Percentiles rank a stretch among this genome's conserved stretches.
Conservation (phyloP, 2,113 vertebrate species). For the Sander vitreus region DNA sequence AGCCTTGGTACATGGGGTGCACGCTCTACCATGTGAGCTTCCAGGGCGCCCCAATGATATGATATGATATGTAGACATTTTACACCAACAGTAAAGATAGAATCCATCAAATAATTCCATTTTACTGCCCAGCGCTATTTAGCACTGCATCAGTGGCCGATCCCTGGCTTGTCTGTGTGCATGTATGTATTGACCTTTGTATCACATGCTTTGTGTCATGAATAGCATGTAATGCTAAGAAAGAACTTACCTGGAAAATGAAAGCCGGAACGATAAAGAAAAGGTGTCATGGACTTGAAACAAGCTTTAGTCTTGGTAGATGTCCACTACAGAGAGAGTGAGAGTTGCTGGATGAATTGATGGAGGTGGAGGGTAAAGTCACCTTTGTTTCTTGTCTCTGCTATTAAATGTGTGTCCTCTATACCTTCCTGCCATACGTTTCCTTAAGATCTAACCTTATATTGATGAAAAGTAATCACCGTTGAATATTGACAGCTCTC, state of each 20-base stretch:
- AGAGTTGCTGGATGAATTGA: slow-evolving; percentile 19
- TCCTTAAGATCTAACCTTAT: slow-evolving; percentile 24
- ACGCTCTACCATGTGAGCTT: too few relatives aligned
- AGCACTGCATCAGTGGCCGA: background rate
- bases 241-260: background rate
- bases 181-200: background rate
- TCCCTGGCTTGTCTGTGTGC: background rate
- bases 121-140: background rate
- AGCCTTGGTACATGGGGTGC: too few relatives aligned
- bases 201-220: background rate
- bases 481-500: slow-evolving; percentile 19
- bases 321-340: background rate
- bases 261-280: background rate
- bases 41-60: too few relatives aligned
- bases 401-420: slow-evolving; percentile 6
- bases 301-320: background rate
- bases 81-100: background rate
- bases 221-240: background rate
- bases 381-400: slow-evolving; percentile 21
- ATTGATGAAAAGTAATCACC: slow-evolving; percentile 33
- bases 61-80: background rate
- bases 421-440: slow-evolving; percentile 4
- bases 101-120: background rate
- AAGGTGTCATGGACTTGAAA: background rate
- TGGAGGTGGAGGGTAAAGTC: slow-evolving; percentile 14